Percentiles rank a stretch among this genome's conserved stretches.
Evolutionary conservation across 1,140 invertebrate species (phyloP).

Genomic region (Polypedilum vanderplanki): DNA sequence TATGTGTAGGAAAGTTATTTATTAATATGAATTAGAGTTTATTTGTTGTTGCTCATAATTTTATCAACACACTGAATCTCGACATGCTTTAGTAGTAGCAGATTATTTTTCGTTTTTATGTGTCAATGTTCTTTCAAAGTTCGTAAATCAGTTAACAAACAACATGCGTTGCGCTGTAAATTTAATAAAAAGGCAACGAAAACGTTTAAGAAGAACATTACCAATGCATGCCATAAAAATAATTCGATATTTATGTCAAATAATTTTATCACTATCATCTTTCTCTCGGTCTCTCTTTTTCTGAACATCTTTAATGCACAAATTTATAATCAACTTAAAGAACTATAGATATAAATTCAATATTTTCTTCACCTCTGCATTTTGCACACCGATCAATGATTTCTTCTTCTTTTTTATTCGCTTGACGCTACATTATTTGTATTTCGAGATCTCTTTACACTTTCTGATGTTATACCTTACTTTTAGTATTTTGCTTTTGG

Average conservation of each 20-base stretch:
- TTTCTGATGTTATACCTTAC: no score
- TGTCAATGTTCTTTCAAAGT: not conserved
- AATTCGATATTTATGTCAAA: conserved; percentile 19
- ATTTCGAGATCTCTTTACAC: no score
- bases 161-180: not conserved
- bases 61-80: no score
- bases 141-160: conserved; percentile 4
- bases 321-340: not conserved
- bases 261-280: conserved; percentile 14
- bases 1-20: no score
- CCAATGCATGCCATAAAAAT: not conserved
- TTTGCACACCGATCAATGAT: no score
- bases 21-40: no score
- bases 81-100: not conserved
- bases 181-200: not conserved
- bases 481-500: no score
- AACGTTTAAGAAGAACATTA: not conserved
- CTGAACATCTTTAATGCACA: not conserved
- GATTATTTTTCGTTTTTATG: not conserved
- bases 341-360: not conserved
- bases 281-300: not conserved
- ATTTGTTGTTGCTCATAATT: no score
- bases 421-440: no score
- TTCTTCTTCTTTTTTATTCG: no score
- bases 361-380: no score